phyloP scores from a whole-genome alignment of 2,797 vertebrate genomes.

The Holocentrus rufus region DNA sequence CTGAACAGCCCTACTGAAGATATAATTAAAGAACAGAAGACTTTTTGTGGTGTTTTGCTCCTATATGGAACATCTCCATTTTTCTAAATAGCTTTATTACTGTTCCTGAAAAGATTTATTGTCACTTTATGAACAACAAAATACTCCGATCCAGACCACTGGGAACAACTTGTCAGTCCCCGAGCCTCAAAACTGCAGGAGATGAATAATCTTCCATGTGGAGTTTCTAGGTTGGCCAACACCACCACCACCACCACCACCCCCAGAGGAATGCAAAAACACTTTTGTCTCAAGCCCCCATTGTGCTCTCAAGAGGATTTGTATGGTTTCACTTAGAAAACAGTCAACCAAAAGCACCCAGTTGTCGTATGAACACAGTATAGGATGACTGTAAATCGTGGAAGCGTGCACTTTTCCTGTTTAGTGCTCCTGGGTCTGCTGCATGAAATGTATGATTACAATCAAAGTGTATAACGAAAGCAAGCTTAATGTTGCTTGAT shows the following conservation, averaged over 20 bases:
- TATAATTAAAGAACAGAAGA: conserved; percentile 45
- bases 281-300: conserved; percentile 58
- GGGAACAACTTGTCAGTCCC: conserved; percentile 75
- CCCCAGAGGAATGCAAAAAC: conserved; percentile 71
- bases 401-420: conserved; percentile 10
- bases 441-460: conserved; percentile 56
- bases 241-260: conserved; percentile 50
- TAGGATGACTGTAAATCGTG: conserved; percentile 26
- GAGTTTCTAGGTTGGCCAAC: conserved; percentile 72
- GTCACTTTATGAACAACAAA: conserved; percentile 81
- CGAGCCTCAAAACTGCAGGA: conserved; percentile 65
- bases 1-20: conserved; percentile 48
- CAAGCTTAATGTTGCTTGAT: conserved; percentile 60
- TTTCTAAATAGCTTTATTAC: conserved; percentile 79
- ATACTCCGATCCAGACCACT: conserved; percentile 75
- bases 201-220: conserved; percentile 72
- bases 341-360: conserved; percentile 50
- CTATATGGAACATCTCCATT: conserved; percentile 56
- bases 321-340: conserved; percentile 72
- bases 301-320: conserved; percentile 64
- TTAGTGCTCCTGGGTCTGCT: conserved; percentile 26
- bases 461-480: conserved; percentile 55
- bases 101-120: conserved; percentile 72
- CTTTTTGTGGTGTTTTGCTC: conserved; percentile 65
- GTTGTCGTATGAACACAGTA: conserved; percentile 36